A percentile compares a stretch with the other conserved stretches of the same genome.
phyloP scores from a whole-genome alignment of 2,888 invertebrate genomes.

The Conomelus anceps region DNA sequence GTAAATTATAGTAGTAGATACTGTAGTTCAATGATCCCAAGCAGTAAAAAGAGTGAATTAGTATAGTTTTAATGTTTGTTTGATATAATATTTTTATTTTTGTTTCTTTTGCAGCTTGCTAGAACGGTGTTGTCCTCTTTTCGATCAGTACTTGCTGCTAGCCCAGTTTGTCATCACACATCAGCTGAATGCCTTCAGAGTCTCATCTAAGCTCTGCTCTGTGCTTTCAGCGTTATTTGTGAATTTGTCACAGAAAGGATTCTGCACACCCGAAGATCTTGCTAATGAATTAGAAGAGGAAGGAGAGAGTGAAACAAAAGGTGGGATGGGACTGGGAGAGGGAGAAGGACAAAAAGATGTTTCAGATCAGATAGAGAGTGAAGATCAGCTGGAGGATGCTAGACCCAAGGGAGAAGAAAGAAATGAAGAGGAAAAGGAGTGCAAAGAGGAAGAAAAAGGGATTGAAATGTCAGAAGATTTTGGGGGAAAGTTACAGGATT shows the following conservation, averaged over 20 bases:
- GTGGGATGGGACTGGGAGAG: conserved; percentile 85
- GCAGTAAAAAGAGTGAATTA: not conserved
- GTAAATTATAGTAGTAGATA: not conserved
- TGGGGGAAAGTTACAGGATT: conserved; percentile 77
- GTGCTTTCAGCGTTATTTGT: conserved; percentile 77
- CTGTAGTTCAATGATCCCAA: not conserved
- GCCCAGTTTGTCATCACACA: conserved; percentile 74
- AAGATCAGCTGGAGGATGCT: conserved; percentile 91
- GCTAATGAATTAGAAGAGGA: conserved; percentile 61
- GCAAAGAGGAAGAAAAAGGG: conserved; percentile 83
- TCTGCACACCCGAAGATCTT: conserved; percentile 84
- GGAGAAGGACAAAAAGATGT: conserved; percentile 92
- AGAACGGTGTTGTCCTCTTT: conserved; percentile 54
- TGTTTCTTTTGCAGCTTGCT: conserved; percentile 40
- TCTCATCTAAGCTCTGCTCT: conserved; percentile 75
- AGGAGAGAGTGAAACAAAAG: conserved; percentile 51
- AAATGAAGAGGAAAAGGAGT: conserved; percentile 62
- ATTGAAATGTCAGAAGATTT: conserved; percentile 96
- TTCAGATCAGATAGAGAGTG: conserved; percentile 84
- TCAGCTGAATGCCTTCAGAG: conserved; percentile 68
- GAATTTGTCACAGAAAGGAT: conserved; percentile 79
- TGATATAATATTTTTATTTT: not conserved
- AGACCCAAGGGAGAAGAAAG: conserved; percentile 69
- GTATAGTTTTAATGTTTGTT: not conserved
- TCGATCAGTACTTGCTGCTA: conserved; percentile 69